Evolutionary conservation across 2,888 invertebrate species (phyloP), one percentile per base, ranked within the genome.

Genomic region (Aphrophora alni): DNA sequence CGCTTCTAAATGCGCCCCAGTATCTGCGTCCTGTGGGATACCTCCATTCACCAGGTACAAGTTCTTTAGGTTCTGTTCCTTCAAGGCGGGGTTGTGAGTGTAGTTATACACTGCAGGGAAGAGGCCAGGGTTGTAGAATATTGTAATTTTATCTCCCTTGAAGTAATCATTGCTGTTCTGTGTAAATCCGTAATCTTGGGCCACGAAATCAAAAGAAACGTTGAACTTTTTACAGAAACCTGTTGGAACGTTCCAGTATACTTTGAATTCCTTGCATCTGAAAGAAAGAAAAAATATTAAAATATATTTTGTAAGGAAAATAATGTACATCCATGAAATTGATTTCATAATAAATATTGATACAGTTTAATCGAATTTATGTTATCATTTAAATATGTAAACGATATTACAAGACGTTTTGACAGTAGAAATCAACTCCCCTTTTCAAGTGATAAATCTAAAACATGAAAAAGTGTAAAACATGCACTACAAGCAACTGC

Each of bases 231-330:
- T 59, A 21, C 59, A 59, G n/a, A 59, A 2, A 21, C 2, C 59
- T 1, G 59, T 59, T 21, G 59, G 59, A 3, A 59, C n/a, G 59
- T 59, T 59, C 59, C 59, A 59, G 59, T 59, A 59, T 59, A 59
- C 59, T n/a, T 59, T 59, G 59, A 59, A 59, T 59, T 59, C 59
- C 59, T 59, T 59, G 59, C 59, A 21, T 21, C 59, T 59, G 59
- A n/a, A n/a, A n/a, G 44, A n/a, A n/a, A n/a, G n/a, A n/a, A n/a
- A n/a, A n/a, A n/a, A n/a, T n/a, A n/a, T n/a, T n/a, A n/a, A n/a
- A n/a, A n/a, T n/a, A n/a, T n/a, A n/a, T n/a, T n/a, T n/a, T n/a
- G n/a, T n/a, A n/a, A n/a, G n/a, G n/a, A n/a, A n/a, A n/a, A n/a
- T n/a, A n/a, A n/a, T n/a, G n/a, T n/a, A n/a, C n/a, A n/a, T n/a